A percentile compares a stretch with the other conserved stretches of the same genome.
Evolutionary conservation across 1,140 invertebrate genomes (phyloP).

Genomic region (Adoxophyes honmai): DNA sequence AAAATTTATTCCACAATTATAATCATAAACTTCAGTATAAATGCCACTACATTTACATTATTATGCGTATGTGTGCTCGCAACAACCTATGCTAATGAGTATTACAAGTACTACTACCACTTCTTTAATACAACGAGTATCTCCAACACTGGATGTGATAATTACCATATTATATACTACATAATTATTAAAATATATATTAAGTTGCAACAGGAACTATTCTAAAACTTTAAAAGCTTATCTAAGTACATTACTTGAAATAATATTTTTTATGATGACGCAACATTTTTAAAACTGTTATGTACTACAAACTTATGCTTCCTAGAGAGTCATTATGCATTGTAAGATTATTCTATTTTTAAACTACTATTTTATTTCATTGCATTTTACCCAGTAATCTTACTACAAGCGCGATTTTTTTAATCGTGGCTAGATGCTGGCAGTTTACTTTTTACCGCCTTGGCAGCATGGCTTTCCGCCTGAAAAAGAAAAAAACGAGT

Average conservation of each 20-base stretch:
- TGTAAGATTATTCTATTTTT: too few relatives aligned
- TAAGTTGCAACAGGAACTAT: constrained; percentile 20
- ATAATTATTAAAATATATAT: constrained; percentile 37
- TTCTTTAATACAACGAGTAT: constrained; percentile 28
- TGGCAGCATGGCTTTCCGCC: constrained; percentile 62
- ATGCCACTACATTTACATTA: constrained; percentile 37
- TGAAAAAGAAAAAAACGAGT: constrained; percentile 37
- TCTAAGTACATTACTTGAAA: too few relatives aligned
- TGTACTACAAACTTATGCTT: too few relatives aligned
- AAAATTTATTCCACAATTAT: constrained; percentile 3
- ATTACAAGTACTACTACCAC: constrained; percentile 64
- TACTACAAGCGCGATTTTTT: background rate
- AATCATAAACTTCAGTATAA: constrained; percentile 30
- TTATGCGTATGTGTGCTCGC: constrained; percentile 47
- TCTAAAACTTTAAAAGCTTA: too few relatives aligned
- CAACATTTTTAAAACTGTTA: too few relatives aligned
- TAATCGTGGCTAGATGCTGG: background rate
- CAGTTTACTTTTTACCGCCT: constrained; percentile 35
- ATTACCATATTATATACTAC: too few relatives aligned
- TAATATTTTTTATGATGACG: too few relatives aligned
- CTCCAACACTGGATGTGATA: constrained; percentile 62
- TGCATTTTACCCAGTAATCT: too few relatives aligned
- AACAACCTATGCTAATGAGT: constrained; percentile 61
- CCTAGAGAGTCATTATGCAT: background rate
- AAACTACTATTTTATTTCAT: too few relatives aligned